Conservation (phyloP, 2,888 invertebrate genomes). For the Tridacna gigas region DNA sequence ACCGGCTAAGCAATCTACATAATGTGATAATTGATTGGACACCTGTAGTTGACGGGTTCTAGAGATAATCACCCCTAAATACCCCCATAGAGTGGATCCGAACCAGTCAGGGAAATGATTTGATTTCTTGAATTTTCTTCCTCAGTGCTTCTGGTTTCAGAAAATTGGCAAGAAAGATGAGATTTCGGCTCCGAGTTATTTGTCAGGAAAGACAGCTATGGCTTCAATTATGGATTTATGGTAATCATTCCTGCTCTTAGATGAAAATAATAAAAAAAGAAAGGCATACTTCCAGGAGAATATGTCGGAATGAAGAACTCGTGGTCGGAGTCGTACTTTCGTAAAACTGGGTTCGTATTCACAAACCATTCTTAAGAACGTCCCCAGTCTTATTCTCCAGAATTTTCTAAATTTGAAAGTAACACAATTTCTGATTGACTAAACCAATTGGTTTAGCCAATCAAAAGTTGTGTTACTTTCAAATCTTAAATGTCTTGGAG, state of each 20-base stretch:
- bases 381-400: too few relatives aligned
- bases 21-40: slow-evolving; percentile 44
- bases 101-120: slow-evolving; percentile 61
- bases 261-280: slow-evolving; percentile 10
- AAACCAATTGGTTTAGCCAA: too few relatives aligned
- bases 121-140: slow-evolving; percentile 67
- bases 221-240: slow-evolving; percentile 62
- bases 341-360: too few relatives aligned
- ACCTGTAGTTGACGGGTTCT: slow-evolving; percentile 51
- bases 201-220: slow-evolving; percentile 61
- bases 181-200: slow-evolving; percentile 60
- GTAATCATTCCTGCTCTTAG: slow-evolving; percentile 44
- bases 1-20: slow-evolving; percentile 17
- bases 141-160: slow-evolving; percentile 55
- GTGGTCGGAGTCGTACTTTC: background rate
- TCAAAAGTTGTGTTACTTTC: too few relatives aligned
- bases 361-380: too few relatives aligned
- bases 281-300: slow-evolving; percentile 2
- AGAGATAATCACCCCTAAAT: slow-evolving; percentile 46
- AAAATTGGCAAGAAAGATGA: slow-evolving; percentile 66
- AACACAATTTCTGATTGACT: too few relatives aligned
- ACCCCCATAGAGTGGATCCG: slow-evolving; percentile 45
- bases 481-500: too few relatives aligned
- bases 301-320: background rate
- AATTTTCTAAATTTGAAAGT: too few relatives aligned